These are phyloP conservation scores for Tetrao urogallus DNA, from an alignment of 2,113 vertebrate genomes.

Conservation along the genomic window DNA sequence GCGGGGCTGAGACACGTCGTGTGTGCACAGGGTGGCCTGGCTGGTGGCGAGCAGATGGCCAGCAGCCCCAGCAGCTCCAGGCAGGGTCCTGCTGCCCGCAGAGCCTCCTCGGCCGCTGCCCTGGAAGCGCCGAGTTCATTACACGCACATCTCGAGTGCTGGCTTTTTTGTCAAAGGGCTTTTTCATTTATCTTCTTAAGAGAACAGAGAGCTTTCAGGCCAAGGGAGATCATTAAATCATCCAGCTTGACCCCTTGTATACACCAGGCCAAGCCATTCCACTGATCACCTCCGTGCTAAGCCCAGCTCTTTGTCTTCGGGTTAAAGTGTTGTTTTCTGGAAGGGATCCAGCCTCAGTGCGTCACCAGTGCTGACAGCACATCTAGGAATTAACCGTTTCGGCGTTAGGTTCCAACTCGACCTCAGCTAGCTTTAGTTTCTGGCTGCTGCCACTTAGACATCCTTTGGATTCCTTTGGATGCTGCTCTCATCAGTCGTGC, in stretches of 20 bases:
- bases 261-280: slow-evolving; percentile 52
- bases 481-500: not conserved
- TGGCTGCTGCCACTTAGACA: not conserved
- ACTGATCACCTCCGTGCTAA: slow-evolving; percentile 57
- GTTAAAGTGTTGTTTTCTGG: slow-evolving; percentile 57
- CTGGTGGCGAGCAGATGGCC: not conserved
- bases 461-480: not conserved
- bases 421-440: not conserved
- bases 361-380: slow-evolving; percentile 32
- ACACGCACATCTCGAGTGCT: slow-evolving; percentile 41
- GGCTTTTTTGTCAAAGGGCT: slow-evolving; percentile 35
- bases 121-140: slow-evolving; percentile 33
- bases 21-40: accelerated
- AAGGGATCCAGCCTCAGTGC: slow-evolving; percentile 49
- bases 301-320: slow-evolving; percentile 46
- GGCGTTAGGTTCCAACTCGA: not conserved
- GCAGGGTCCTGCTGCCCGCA: slow-evolving; percentile 10
- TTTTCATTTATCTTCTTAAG: slow-evolving; percentile 53
- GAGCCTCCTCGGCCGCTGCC: not conserved
- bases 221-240: slow-evolving; percentile 66
- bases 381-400: slow-evolving; percentile 61
- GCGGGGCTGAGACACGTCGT: accelerated
- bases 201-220: slow-evolving; percentile 55
- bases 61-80: not conserved
- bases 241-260: slow-evolving; percentile 47